Conservation (phyloP, 2,113 vertebrate species). For the Fregata magnificens region DNA sequence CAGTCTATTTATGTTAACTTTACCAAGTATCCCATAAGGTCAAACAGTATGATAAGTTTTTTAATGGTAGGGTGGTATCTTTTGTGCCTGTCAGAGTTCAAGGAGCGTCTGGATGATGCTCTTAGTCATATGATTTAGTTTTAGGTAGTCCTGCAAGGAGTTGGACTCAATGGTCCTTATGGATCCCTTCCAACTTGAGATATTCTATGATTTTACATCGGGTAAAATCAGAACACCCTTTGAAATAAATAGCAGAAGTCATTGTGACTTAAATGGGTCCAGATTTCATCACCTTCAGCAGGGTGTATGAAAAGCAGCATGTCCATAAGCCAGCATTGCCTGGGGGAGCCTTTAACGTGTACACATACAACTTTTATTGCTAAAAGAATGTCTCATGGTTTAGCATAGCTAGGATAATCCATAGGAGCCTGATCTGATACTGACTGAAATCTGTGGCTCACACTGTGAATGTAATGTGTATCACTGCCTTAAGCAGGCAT, state of each 20-base stretch:
- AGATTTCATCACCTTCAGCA: not conserved
- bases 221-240: not conserved
- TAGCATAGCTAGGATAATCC: not conserved
- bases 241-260: not conserved
- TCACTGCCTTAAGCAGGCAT: not conserved
- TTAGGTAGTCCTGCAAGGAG: not conserved
- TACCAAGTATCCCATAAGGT: not conserved
- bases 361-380: not conserved
- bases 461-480: not conserved
- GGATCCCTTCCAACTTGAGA: not conserved
- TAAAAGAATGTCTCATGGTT: not conserved
- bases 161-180: not conserved
- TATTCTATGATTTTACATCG: not conserved
- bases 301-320: not conserved
- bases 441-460: not conserved
- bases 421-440: not conserved
- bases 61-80: not conserved
- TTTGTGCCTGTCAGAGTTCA: not conserved
- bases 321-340: not conserved
- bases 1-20: not conserved
- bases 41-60: not conserved
- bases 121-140: not conserved
- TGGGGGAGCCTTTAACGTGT: not conserved
- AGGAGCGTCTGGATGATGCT: not conserved
- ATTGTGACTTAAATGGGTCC: not conserved